A percentile compares a stretch with the other conserved stretches of the same genome.
phyloP scores from a whole-genome alignment of 2,113 vertebrate genomes.

The Myotis brandtii region DNA sequence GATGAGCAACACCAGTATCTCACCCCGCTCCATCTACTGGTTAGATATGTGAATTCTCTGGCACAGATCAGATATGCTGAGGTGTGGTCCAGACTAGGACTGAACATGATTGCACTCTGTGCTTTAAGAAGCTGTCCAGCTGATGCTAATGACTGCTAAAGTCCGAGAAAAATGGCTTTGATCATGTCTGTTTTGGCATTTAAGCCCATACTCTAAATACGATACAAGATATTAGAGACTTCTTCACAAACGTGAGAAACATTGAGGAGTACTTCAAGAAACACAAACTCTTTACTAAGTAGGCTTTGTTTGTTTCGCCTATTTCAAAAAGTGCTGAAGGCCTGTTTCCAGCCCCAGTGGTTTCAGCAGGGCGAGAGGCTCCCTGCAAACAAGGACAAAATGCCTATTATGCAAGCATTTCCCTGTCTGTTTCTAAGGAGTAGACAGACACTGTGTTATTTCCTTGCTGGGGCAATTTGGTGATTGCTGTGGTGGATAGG shows the following conservation, averaged over 20 bases:
- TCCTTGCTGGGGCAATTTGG: not conserved
- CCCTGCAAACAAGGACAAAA: not conserved
- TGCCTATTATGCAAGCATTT: not conserved
- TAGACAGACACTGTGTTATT: not conserved
- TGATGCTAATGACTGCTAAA: not conserved
- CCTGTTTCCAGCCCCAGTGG: not conserved
- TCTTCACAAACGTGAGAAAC: not conserved
- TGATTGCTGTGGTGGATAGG: not conserved
- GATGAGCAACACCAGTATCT: not conserved
- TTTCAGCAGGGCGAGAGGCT: not conserved
- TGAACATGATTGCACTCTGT: not conserved
- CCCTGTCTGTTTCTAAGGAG: not conserved
- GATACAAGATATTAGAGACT: not conserved
- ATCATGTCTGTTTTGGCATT: not conserved
- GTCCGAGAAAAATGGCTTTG: not conserved
- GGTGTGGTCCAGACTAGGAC: not conserved
- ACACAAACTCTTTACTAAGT: not conserved
- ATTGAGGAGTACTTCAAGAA: not conserved
- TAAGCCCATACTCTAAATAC: not conserved
- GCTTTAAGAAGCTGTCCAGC: not conserved
- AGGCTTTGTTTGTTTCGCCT: not conserved
- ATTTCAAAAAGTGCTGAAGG: not conserved
- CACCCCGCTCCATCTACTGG: not conserved
- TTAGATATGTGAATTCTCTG: not conserved
- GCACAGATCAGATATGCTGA: not conserved